Conservation (phyloP, 1,140 invertebrate species). For the Cotesia glomerata region DNA sequence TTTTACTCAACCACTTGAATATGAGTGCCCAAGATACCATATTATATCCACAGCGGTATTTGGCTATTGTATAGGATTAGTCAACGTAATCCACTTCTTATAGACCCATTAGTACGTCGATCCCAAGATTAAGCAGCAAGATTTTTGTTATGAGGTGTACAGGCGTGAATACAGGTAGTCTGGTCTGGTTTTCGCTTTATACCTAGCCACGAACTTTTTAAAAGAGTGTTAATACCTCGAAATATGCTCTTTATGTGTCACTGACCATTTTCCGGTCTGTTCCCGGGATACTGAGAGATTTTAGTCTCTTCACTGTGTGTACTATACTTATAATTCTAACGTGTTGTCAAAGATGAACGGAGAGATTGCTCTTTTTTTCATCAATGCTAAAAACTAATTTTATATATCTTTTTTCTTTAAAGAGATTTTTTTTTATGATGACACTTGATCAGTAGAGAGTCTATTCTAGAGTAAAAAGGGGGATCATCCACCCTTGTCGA, state of each 20-base stretch:
- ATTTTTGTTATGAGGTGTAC: slow-evolving; percentile 47
- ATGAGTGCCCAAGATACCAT: too few relatives aligned
- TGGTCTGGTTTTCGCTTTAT: slow-evolving; percentile 9
- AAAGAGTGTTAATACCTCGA: slow-evolving; percentile 51
- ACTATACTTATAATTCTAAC: not conserved
- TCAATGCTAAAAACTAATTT: not conserved
- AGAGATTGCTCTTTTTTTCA: slow-evolving; percentile 11
- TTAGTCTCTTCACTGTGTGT: slow-evolving; percentile 24
- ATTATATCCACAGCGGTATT: not conserved
- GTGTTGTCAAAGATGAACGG: not conserved
- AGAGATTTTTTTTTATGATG: too few relatives aligned
- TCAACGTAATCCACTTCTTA: slow-evolving; percentile 45
- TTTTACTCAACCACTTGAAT: not conserved
- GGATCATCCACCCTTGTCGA: not conserved
- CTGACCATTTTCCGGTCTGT: slow-evolving; percentile 54
- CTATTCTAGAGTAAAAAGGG: not conserved
- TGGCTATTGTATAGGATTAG: slow-evolving; percentile 35
- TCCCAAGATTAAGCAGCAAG: slow-evolving; percentile 43
- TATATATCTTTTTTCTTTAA: not conserved
- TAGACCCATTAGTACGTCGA: slow-evolving; percentile 46
- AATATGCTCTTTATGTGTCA: slow-evolving; percentile 64
- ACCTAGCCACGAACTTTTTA: not conserved
- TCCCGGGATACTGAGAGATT: slow-evolving; percentile 4
- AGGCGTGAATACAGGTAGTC: slow-evolving; percentile 58
- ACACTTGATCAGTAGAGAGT: not conserved